Evolutionary conservation across 2,888 invertebrate genomes (phyloP), one percentile per base, ranked within the genome.

Genomic region (Coleophora flavipennella): DNA sequence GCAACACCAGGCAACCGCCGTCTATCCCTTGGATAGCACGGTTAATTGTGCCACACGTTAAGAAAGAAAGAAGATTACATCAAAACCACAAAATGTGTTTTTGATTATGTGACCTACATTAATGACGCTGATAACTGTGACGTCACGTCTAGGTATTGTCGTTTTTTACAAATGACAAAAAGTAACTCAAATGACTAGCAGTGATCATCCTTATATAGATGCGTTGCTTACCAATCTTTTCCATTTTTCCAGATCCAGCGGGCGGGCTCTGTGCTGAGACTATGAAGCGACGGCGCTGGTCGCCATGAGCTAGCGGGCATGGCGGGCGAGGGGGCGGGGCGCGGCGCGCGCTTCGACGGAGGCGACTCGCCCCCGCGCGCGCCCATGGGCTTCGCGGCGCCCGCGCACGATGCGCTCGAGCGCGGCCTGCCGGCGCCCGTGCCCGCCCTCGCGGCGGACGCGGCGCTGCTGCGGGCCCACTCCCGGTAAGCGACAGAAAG

Each of bases 381-480:
- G 84, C 74, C 73, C 83, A 74, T 83, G 85, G 77, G 84, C 80
- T 77, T 72, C 85, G 71, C 86, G 85, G 75, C 79, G 76, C 77
- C 86, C 71, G 85, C 86, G 70, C 81, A 79, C 50, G 87, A 86
- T 67, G 87, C 86, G 79, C 86, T 87, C 69, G 87, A 87, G 61
- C 79, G 87, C 50, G 74, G 67, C 51, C 59, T 67, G 52, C 76
- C 74, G 49, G 72, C 84, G 80, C 81, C 85, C 68, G 77, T 79
- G 71, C 65, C 65, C 56, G 57, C 49, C 53, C 56, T 46, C 47
- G 47, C 76, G 69, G 65, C 65, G 55, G 56, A 58, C 51, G 69
- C 64, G 41, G 87, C 86, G 67, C 81, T 90, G 64, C 91, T 91
- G 83, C 89, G 90, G 79, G 89, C 90, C 79, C 91, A 92, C 86